phyloP scores from a whole-genome alignment of 2,888 invertebrate species.

The Prionchulus punctatus region DNA sequence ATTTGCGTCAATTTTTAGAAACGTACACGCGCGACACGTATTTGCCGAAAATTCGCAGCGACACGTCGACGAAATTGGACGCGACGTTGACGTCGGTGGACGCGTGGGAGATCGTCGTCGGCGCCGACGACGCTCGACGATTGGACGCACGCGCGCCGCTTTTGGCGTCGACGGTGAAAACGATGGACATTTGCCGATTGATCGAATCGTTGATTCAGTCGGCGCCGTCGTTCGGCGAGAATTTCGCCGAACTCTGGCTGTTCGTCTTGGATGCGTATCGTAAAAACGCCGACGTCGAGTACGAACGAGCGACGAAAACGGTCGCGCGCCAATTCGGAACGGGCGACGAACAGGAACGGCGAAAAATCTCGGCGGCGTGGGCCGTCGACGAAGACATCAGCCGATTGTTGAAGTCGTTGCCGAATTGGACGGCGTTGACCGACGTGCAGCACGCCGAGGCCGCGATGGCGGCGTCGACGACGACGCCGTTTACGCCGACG shows the following conservation, averaged over 20 bases:
- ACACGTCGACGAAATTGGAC: constrained; percentile 18
- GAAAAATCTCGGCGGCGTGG: constrained; percentile 70
- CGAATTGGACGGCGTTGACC: constrained; percentile 45
- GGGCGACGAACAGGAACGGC: constrained; percentile 27
- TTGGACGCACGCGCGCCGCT: background rate
- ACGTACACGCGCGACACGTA: constrained; percentile 74
- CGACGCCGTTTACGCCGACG: constrained; percentile 6
- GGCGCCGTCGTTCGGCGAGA: constrained; percentile 27
- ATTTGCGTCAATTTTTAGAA: constrained; percentile 55
- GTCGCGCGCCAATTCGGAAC: background rate
- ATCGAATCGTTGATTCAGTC: constrained; percentile 22
- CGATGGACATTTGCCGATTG: constrained; percentile 18
- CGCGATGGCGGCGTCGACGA: background rate
- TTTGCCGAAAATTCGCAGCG: constrained; percentile 36
- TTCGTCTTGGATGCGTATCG: constrained; percentile 24
- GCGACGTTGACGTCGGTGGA: constrained; percentile 17
- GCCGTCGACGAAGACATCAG: constrained; percentile 86
- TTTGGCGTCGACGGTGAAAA: background rate
- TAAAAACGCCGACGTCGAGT: constrained; percentile 20
- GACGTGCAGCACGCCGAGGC: constrained; percentile 22
- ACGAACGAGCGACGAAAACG: constrained; percentile 17
- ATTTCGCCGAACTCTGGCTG: constrained; percentile 29
- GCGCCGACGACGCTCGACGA: background rate
- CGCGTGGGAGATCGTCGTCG: constrained; percentile 13
- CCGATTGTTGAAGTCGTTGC: constrained; percentile 65